Evolutionary conservation across 2,888 invertebrate genomes (phyloP).

Genomic region (Cheilosia soror): DNA sequence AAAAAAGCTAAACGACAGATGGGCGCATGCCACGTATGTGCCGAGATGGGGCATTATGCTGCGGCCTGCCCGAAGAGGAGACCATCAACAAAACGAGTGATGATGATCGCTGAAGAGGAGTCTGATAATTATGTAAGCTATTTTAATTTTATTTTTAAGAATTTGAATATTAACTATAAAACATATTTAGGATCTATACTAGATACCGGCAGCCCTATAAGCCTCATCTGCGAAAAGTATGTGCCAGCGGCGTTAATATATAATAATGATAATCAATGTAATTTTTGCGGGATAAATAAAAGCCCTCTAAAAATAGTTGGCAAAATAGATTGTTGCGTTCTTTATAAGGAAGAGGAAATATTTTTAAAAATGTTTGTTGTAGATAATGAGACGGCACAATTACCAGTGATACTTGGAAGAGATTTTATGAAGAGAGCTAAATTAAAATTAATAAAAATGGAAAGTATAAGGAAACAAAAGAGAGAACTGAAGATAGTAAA

Average conservation of each 20-base stretch:
- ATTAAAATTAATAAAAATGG: not conserved
- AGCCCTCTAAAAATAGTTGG: slow-evolving; percentile 15
- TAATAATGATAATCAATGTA: not conserved
- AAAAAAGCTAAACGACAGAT: not conserved
- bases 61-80: slow-evolving; percentile 29
- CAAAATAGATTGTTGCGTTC: slow-evolving; percentile 1
- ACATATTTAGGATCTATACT: not conserved
- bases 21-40: slow-evolving; percentile 13
- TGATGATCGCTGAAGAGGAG: not conserved
- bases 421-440: slow-evolving; percentile 15
- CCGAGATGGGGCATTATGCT: slow-evolving; percentile 22
- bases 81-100: not conserved
- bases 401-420: slow-evolving; percentile 8
- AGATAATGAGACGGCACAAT: slow-evolving; percentile 3
- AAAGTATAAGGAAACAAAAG: not conserved
- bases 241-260: not conserved
- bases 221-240: not conserved
- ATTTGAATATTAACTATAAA: not conserved
- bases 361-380: slow-evolving; percentile 8
- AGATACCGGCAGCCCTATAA: not conserved
- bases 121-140: slow-evolving; percentile 5
- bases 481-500: not conserved
- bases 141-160: slow-evolving; percentile 8
- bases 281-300: slow-evolving; percentile 27
- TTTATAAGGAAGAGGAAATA: slow-evolving; percentile 11